Evolutionary conservation across 2,113 vertebrate genomes (phyloP), one percentile per base, ranked within the genome.

Genomic region (Centropus bengalensis): DNA sequence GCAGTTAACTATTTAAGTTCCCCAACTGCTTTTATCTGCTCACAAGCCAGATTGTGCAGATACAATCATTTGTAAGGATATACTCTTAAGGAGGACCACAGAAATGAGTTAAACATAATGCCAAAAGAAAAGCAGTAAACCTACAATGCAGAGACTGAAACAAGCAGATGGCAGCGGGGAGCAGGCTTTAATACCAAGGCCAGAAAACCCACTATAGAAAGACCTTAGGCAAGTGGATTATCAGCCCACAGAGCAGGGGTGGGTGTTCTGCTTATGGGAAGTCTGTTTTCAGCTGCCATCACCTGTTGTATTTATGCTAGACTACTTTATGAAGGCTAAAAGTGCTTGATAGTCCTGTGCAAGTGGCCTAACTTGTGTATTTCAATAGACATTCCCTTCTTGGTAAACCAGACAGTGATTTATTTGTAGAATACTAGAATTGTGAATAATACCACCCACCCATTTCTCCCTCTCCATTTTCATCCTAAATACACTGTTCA

Each of bases 191-290:
- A 26, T 66, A 67, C 22, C 18, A 66, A 38, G 86, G 64, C 24
- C 77, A 84, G 24, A 71, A 87, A 88, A 86, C 15, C 30, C 62
- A 30, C 74, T 76, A 78, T 51, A 47, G 52, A n/a, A 67, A 66
- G 60, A n/a, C 30, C 0, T 2, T 0, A 0, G 82, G 36, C 58
- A 58, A 56, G 68, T 2, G 2, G 45, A 51, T 20, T 20, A 79
- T 32, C 55, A 77, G 38, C 76, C 82, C 51, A 49, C 52, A 47
- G 20, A 47, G 47, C 38, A 67, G 60, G 66, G 28, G 40, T 40
- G 30, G 32, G 18, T 66, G 60, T 36, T 83, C 59, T 49, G 52
- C 56, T 86, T 64, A 22, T 3, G 67, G 51, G 54, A 79, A 64
- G 62, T 14, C 74, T 82, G 19, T 73, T 78, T 79, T 59, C 66